Base-by-base conservation (phyloP, 2,888 invertebrate genomes). In the Atherix ibis region DNA sequence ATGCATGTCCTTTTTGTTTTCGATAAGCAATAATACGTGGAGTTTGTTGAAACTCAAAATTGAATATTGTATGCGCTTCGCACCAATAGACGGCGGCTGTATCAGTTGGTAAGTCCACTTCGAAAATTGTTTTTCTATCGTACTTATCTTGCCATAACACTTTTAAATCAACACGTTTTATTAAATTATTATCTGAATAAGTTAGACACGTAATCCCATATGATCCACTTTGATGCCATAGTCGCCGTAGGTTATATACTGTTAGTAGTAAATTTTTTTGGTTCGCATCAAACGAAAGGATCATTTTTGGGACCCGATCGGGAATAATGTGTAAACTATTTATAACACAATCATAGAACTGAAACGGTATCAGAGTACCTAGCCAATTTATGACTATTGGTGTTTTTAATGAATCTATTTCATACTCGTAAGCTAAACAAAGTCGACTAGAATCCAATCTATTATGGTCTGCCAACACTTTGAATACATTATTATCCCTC, bases 71-170 rank as follows among this genome's bases (percentile, higher is more conserved):
- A 43, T 71, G 68, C 1, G 68, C 71, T 53, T 71, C 69, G 48
- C 76, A 76, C 73, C 74, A 75, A 49, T 76, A 76, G 42, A 70
- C 63, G 2, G 73, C 73, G 1, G 71, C 65, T 38, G 64, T 62
- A 27, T 68, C 58, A 3, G 58, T 63, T 27, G 67, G 56, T 2
- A 70, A 50, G 41, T 66, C 58, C 3, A 76, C 46, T 35, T 62
- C 52, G 41, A 68, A 73, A 4, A 71, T 61, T 0, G 50, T 44
- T 34, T 54, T 54, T 1, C 46, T 42, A 13, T 44, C 37, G 3
- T 42, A 35, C 5, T 42, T 31, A 28, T 49, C 52, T 37, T 54
- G 49, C 56, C 56, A 56, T 13, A 45, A 36, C 12, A 65, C 51
- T 37, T 62, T 56, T 5, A 68, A 48, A 40, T 66, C 53, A 1